Base-by-base conservation (phyloP, 2,113 vertebrate genomes). In the Podiceps cristatus region DNA sequence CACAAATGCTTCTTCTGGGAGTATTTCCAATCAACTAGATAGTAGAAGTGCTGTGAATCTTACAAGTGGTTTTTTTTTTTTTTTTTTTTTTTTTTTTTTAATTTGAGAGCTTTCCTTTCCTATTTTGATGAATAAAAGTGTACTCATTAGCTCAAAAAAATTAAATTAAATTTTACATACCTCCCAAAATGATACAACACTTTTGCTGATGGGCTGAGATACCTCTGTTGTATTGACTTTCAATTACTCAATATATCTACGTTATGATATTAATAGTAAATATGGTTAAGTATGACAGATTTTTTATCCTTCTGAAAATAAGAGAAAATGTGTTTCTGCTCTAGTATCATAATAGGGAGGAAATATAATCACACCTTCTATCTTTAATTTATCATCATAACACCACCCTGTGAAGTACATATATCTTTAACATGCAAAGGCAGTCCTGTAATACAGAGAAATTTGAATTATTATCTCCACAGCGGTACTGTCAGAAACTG, bases 401-500 rank as follows among this genome's bases (percentile, higher is more conserved):
- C 20, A 56, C 7, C 14, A 78, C 2, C 6, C 8, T 53, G 16
- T 37, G 45, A 88, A 44, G 13, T 27, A 63, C 7, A 64, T 0
- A 1, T 52, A 49, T 44, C 15, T 13, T 59, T 74, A 69, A 76
- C 0, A 0, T 50, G 12, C 5, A 66, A 82, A 67, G 14, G 14
- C 10, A 29, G 11, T 53, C 25, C 18, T 82, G 18, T 37, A 94
- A 68, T 47, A 71, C 1, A 33, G 53, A 67, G 35, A 75, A 74
- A 71, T 22, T 67, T 0, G 62, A 83, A 68, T 50, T 55, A 42
- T 93, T 86, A 82, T 86, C 28, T 64, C 17, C 14, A 42, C 20
- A 76, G 33, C 56, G 22, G 3, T 27, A 49, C 11, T 50, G 2
- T 62, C 66, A 95, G 53, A 93, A 90, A 44, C 18, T 66, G 19